Percentiles rank a stretch among this genome's conserved stretches.
Evolutionary conservation across 2,113 vertebrate genomes (phyloP).

Genomic region (Anolis sagrei): DNA sequence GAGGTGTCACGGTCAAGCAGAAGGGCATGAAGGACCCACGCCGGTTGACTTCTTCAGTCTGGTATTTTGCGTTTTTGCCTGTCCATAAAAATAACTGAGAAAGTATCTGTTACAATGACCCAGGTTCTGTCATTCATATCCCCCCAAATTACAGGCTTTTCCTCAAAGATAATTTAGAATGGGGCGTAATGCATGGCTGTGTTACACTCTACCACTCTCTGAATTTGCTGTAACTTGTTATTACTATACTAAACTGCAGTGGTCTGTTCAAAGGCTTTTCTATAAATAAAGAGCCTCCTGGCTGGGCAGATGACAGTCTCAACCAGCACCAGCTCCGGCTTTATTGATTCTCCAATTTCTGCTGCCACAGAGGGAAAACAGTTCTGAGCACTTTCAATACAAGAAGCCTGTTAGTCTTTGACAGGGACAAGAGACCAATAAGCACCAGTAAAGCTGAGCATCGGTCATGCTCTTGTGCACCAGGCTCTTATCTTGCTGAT

Average conservation of each 20-base stretch:
- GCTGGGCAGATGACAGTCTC: conserved; percentile 62
- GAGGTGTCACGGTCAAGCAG: conserved; percentile 54
- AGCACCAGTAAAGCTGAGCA: conserved; percentile 53
- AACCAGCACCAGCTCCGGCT: conserved; percentile 59
- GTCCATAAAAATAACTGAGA: conserved; percentile 78
- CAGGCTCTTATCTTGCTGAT: background rate
- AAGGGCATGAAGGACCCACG: conserved; percentile 51
- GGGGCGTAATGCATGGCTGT: conserved; percentile 77
- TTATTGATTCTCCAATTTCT: conserved; percentile 62
- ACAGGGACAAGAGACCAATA: conserved; percentile 52
- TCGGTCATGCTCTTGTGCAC: conserved; percentile 41
- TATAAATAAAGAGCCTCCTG: conserved; percentile 80
- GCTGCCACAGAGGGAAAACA: conserved; percentile 33
- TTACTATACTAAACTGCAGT: conserved; percentile 77
- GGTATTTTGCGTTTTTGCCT: conserved; percentile 63
- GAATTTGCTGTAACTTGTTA: conserved; percentile 77
- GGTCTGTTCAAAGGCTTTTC: conserved; percentile 73
- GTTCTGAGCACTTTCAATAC: conserved; percentile 55
- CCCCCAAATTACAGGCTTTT: conserved; percentile 78
- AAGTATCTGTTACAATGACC: conserved; percentile 79
- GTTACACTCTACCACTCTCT: conserved; percentile 73
- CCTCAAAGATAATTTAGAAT: conserved; percentile 75
- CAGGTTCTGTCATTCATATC: conserved; percentile 74
- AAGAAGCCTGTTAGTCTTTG: conserved; percentile 59
- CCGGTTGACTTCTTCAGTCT: conserved; percentile 59